Base-by-base conservation (phyloP, 2,888 invertebrate species). In the Noctua janthe region DNA sequence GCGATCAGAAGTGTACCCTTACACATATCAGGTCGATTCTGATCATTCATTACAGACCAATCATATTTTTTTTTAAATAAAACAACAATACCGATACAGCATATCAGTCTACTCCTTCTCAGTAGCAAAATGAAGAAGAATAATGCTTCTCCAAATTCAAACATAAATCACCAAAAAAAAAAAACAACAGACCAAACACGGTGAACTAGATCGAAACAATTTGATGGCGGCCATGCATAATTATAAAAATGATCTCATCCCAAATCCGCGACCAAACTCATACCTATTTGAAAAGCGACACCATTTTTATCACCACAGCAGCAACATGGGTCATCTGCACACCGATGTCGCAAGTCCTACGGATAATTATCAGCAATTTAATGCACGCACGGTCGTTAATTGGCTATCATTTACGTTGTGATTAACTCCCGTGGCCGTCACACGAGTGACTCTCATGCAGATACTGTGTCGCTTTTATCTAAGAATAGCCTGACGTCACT, bases 281-380 rank as follows among this genome's bases (percentile, higher is more conserved):
- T 47, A 69, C n/a, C 49, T 59, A 78, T 71, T 73, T 59, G 66
- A 74, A 67, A 67, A 49, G 17, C 17, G 56, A 71, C n/a, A 51
- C 43, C 20, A 3, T 47, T 76, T 82, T 86, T 87, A 90, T 90
- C 87, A 81, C 51, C 81, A 71, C 86, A 81, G 88, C 80, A 89
- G 81, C 81, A n/a, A 59, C 85, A 75, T 87, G 74, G 86, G 88
- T 88, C 88, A 91, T 85, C 78, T 80, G 80, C 80, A 74, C 74
- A 80, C 78, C 67, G 71, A 74, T 76, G 76, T 76, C 43, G 39
- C 73, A 74, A 72, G 76, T 82, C 20, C 84, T 74, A 75, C 78
- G 78, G 85, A 82, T 88, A 91, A 91, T 90, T 89, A 89, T 88
- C 85, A 83, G 87, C 87, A 90, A 92, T 91, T 89, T 86, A 87